Evolutionary conservation across 2,113 vertebrate species (phyloP).

Genomic region (Nasalis larvatus): DNA sequence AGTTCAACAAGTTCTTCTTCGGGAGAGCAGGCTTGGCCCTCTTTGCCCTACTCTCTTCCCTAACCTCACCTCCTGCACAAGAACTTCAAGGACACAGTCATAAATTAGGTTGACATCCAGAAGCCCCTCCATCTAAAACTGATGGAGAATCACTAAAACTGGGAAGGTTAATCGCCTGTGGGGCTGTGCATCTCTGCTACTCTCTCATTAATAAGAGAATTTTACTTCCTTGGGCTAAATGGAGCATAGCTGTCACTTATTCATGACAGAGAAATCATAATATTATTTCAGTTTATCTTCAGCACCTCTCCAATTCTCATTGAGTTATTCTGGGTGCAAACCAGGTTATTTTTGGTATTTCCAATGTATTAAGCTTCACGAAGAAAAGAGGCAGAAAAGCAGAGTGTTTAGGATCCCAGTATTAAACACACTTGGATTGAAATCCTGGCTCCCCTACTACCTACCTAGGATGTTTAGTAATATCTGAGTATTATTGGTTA

Average conservation of each 20-base stretch:
- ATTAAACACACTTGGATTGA: background rate
- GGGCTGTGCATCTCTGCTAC: background rate
- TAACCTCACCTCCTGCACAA: background rate
- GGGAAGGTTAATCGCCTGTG: constrained; percentile 11
- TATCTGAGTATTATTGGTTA: background rate
- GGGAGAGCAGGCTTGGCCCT: background rate
- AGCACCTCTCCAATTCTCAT: constrained; percentile 25
- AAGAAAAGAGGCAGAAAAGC: constrained; percentile 11
- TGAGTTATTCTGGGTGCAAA: constrained; percentile 44
- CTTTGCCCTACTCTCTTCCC: background rate
- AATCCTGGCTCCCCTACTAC: background rate
- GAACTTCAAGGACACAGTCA: background rate
- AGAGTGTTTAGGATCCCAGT: background rate
- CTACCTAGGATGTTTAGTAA: background rate
- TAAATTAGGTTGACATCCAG: background rate
- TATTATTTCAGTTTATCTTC: constrained; percentile 61
- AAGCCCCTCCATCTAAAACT: background rate
- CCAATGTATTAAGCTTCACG: constrained; percentile 32
- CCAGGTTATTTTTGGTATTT: constrained; percentile 43
- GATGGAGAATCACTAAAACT: background rate
- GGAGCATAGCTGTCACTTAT: constrained; percentile 61
- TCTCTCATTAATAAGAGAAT: constrained; percentile 58
- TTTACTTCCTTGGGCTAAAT: constrained; percentile 68
- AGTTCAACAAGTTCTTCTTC: background rate
- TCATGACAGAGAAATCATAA: constrained; percentile 66